Conservation (phyloP, 2,888 invertebrate genomes). For the Bruchidius siliquastri region DNA sequence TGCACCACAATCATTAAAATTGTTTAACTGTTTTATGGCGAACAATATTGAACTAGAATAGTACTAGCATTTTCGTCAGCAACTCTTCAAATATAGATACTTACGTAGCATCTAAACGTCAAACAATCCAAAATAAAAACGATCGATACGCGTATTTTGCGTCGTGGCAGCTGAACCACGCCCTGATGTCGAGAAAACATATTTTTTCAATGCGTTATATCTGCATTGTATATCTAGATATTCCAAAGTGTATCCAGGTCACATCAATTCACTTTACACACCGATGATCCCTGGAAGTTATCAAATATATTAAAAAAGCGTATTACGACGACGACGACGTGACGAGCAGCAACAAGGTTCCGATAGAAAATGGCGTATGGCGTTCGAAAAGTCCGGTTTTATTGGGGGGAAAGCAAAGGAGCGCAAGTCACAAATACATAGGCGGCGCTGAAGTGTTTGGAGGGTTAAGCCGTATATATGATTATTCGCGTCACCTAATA, state of each 20-base stretch:
- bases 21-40: too few species aligned
- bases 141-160: background rate
- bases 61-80: too few species aligned
- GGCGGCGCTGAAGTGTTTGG: background rate
- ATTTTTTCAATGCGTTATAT: background rate
- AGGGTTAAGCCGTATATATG: too few species aligned
- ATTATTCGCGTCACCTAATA: too few species aligned
- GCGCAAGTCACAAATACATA: background rate
- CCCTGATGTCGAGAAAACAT: background rate
- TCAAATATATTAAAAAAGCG: background rate
- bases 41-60: too few species aligned
- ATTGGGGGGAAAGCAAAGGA: background rate
- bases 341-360: background rate
- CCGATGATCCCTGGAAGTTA: background rate
- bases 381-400: background rate
- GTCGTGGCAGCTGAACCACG: background rate
- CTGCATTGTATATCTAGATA: background rate
- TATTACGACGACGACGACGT: background rate
- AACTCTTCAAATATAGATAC: too few species aligned
- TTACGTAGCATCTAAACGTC: background rate
- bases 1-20: too few species aligned
- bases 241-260: background rate
- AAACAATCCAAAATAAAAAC: background rate
- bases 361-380: background rate
- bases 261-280: background rate